Percentiles rank a stretch among this genome's conserved stretches.
These are phyloP conservation scores for Centroberyx gerrardi DNA, from an alignment of 2,797 vertebrate species.

Conservation along the genomic window DNA sequence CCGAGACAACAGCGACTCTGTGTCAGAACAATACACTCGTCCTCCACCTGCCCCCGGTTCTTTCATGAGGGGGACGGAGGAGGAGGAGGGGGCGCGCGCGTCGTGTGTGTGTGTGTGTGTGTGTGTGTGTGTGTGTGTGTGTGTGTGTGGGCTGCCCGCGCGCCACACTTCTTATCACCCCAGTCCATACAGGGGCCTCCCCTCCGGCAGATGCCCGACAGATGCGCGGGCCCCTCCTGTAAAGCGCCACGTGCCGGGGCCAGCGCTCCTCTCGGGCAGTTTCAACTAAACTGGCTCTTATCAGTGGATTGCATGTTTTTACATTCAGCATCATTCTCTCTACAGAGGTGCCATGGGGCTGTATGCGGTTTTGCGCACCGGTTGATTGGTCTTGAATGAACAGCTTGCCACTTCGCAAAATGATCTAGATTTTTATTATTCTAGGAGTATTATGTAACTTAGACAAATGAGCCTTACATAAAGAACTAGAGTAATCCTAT, in stretches of 20 bases:
- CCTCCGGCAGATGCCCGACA: conserved; percentile 64
- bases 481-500: too few species aligned
- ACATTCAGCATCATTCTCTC: conserved; percentile 31
- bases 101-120: background rate
- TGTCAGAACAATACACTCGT: conserved; percentile 63
- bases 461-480: background rate
- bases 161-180: conserved; percentile 34
- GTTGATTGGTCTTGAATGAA: background rate
- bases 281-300: conserved; percentile 34
- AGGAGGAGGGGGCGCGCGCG: conserved; percentile 7
- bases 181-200: conserved; percentile 22
- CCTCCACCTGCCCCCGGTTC: conserved; percentile 78
- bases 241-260: conserved; percentile 58
- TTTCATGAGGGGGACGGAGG: conserved; percentile 24
- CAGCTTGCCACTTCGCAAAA: background rate
- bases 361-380: conserved; percentile 13
- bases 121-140: conserved; percentile 16
- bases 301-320: conserved; percentile 27
- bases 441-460: background rate
- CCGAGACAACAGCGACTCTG: conserved; percentile 42
- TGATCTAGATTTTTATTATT: too few species aligned
- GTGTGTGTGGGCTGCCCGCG: conserved; percentile 2
- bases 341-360: conserved; percentile 10
- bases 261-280: conserved; percentile 3
- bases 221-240: conserved; percentile 7